Conservation (phyloP, 2,797 vertebrate genomes). For the Alca torda region DNA sequence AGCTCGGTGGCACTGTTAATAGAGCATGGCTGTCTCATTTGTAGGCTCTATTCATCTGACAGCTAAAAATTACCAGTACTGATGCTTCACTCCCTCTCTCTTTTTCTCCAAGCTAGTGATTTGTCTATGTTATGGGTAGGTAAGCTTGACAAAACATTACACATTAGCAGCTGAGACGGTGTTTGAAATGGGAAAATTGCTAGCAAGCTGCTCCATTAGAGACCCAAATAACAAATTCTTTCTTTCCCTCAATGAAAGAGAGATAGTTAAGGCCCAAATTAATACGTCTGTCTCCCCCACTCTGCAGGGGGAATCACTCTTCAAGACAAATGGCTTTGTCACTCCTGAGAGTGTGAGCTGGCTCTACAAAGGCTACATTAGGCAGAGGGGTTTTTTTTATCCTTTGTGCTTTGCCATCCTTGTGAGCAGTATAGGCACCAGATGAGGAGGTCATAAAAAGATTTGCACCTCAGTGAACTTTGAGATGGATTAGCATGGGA, state of each 20-base stretch:
- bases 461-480: constrained; percentile 40
- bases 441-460: constrained; percentile 52
- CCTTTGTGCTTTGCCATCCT: not conserved
- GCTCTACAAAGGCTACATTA: not conserved
- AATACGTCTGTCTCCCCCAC: constrained; percentile 68
- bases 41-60: constrained; percentile 68
- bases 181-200: constrained; percentile 79
- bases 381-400: not conserved
- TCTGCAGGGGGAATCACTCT: constrained; percentile 72
- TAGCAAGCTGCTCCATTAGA: constrained; percentile 77
- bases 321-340: constrained; percentile 68
- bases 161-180: constrained; percentile 73
- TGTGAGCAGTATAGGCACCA: not conserved
- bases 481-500: constrained; percentile 54
- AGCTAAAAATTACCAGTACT: constrained; percentile 72
- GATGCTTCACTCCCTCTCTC: constrained; percentile 44
- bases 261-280: constrained; percentile 73
- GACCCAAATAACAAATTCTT: constrained; percentile 76
- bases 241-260: constrained; percentile 63
- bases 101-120: constrained; percentile 70
- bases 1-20: constrained; percentile 58
- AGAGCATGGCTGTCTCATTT: constrained; percentile 69
- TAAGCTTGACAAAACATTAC: constrained; percentile 78
- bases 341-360: constrained; percentile 19
- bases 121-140: constrained; percentile 79